phyloP scores from a whole-genome alignment of 2,888 invertebrate genomes.

The Andrena bucephala region DNA sequence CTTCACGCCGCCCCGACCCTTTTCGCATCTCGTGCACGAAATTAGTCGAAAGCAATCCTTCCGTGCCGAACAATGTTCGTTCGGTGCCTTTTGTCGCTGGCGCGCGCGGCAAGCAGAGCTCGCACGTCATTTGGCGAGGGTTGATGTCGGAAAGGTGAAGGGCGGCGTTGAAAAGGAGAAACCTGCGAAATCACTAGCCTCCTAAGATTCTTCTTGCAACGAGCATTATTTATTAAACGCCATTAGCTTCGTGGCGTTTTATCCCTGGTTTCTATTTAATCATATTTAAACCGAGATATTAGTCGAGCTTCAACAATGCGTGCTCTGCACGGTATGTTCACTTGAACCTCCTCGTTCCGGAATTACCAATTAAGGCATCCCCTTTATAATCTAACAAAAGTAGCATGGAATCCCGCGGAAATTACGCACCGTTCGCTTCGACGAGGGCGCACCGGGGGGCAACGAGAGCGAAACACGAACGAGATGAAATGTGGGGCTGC shows the following conservation, averaged over 20 bases:
- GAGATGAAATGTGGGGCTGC: neutral
- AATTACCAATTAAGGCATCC: slow-evolving; percentile 2
- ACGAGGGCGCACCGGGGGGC: too few relatives aligned
- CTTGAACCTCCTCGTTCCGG: neutral
- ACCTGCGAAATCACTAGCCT: neutral
- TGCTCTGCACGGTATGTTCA: neutral
- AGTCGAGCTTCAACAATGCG: neutral
- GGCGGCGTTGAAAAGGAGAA: neutral
- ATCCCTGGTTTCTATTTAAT: too few relatives aligned
- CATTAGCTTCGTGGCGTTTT: too few relatives aligned
- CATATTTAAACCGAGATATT: too few relatives aligned
- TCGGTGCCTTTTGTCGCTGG: slow-evolving; percentile 3
- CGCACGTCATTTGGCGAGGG: neutral
- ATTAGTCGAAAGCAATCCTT: slow-evolving; percentile 42
- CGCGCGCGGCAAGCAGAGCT: slow-evolving; percentile 3
- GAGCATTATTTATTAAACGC: too few relatives aligned
- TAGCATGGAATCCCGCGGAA: neutral
- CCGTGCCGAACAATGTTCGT: slow-evolving; percentile 14
- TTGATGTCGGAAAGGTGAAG: neutral
- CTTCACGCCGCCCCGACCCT: neutral
- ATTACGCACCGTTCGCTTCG: neutral
- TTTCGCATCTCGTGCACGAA: neutral
- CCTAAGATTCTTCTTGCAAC: too few relatives aligned
- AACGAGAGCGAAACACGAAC: neutral
- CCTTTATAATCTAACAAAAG: slow-evolving; percentile 1